These are phyloP conservation scores for Lordiphosa andalusiaca DNA, from an alignment of 2,888 invertebrate genomes.

Conservation along the genomic window DNA sequence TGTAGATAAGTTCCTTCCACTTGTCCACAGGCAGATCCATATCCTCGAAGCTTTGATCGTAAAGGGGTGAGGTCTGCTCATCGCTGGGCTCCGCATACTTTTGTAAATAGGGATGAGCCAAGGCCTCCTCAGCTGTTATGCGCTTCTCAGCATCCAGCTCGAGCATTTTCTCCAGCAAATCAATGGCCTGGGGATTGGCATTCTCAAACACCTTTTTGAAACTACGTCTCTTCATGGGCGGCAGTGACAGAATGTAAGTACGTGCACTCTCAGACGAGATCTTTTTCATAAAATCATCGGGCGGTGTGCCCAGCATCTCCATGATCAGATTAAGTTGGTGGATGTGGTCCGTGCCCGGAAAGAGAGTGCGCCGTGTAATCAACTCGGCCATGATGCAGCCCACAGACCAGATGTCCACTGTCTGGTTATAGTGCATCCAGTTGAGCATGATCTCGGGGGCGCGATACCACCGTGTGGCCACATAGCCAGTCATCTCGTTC, in stretches of 20 bases:
- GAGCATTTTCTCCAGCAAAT: constrained; percentile 96
- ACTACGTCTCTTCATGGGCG: constrained; percentile 90
- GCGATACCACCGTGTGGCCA: constrained; percentile 95
- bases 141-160: constrained; percentile 96
- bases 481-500: constrained; percentile 99
- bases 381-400: constrained; percentile 99
- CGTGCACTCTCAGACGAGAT: constrained; percentile 98
- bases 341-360: constrained; percentile 99
- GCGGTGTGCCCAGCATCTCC: constrained; percentile 97
- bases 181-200: constrained; percentile 95
- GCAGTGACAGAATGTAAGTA: constrained; percentile 95
- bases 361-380: constrained; percentile 94
- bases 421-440: constrained; percentile 99
- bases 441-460: constrained; percentile 99
- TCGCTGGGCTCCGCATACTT: constrained; percentile 98
- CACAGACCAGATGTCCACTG: constrained; percentile 99
- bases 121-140: constrained; percentile 86
- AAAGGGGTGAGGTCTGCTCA: constrained; percentile 93
- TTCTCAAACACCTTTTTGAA: constrained; percentile 94
- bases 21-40: constrained; percentile 94
- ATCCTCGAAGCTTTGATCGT: constrained; percentile 98
- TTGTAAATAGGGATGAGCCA: constrained; percentile 84
- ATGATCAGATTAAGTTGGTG: constrained; percentile 98
- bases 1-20: constrained; percentile 90
- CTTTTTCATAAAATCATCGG: constrained; percentile 95